Conservation (phyloP, 2,888 invertebrate genomes). For the Aproaerema taeniolella region DNA sequence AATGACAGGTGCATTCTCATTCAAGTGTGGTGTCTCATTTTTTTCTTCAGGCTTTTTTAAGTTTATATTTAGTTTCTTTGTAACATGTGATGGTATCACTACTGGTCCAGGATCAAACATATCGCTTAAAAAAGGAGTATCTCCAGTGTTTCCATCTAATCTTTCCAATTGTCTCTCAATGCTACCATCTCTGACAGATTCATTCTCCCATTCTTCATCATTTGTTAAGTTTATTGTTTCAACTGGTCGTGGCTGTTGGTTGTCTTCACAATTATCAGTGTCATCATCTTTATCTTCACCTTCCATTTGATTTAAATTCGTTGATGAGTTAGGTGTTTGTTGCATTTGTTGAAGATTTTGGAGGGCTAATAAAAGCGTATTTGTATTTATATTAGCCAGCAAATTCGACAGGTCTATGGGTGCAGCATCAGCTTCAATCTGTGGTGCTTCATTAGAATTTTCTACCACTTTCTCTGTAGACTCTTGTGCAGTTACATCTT, state of each 20-base stretch:
- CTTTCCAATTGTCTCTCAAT: constrained; percentile 57
- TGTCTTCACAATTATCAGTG: constrained; percentile 16
- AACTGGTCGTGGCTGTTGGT: too few relatives aligned
- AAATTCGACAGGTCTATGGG: constrained; percentile 50
- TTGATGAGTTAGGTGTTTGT: constrained; percentile 34
- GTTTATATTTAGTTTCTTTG: constrained; percentile 48
- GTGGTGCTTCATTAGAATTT: neutral
- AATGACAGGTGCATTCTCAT: constrained; percentile 58
- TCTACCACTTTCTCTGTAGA: neutral
- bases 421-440: constrained; percentile 12
- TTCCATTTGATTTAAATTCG: too few relatives aligned
- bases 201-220: constrained; percentile 67
- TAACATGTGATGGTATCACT: constrained; percentile 38
- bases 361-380: constrained; percentile 56
- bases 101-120: constrained; percentile 69
- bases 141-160: constrained; percentile 54
- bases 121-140: constrained; percentile 68
- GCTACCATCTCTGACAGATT: constrained; percentile 54
- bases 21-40: constrained; percentile 31
- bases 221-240: constrained; percentile 66
- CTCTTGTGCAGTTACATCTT: neutral
- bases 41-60: constrained; percentile 39
- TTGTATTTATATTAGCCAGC: constrained; percentile 59
- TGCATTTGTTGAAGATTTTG: constrained; percentile 62
- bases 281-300: constrained; percentile 17